Evolutionary conservation across 1,140 invertebrate species (phyloP).

Genomic region (Conus betulinus): DNA sequence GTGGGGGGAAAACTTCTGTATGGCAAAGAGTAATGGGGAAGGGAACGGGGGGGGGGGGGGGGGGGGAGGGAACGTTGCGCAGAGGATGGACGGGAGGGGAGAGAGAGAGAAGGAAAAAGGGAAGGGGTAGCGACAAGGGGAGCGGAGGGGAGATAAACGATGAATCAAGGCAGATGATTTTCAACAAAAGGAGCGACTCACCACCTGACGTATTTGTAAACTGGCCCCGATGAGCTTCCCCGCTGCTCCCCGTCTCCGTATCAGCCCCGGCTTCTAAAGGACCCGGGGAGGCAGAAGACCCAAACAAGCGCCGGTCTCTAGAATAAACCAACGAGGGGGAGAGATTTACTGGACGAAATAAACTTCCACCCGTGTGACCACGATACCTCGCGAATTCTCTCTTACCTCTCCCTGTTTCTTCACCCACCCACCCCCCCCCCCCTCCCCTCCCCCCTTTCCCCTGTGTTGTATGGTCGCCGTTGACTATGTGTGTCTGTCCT

Average conservation of each 20-base stretch:
- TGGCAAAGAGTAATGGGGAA: too few species aligned
- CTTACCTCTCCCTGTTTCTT: not conserved
- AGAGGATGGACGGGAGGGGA: not conserved
- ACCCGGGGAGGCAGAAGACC: not conserved
- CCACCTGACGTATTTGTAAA: conserved; percentile 21
- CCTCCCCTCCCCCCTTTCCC: not conserved
- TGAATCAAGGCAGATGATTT: conserved; percentile 14
- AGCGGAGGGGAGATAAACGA: not conserved
- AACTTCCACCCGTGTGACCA: not conserved
- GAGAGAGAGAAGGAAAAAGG: not conserved
- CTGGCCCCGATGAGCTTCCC: not conserved
- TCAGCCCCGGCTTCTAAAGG: not conserved
- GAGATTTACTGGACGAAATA: conserved; percentile 20
- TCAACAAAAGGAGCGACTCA: conserved; percentile 12
- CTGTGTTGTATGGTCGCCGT: not conserved
- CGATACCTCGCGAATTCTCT: too few species aligned
- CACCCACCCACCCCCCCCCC: not conserved
- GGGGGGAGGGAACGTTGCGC: not conserved
- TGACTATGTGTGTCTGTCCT: not conserved
- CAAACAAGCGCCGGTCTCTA: not conserved
- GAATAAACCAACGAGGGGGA: not conserved
- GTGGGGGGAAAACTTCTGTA: not conserved
- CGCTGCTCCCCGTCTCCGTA: not conserved
- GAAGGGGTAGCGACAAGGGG: not conserved
- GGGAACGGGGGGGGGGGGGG: too few species aligned